Conservation (phyloP, 2,888 invertebrate genomes). For the Cheilosia variabilis region DNA sequence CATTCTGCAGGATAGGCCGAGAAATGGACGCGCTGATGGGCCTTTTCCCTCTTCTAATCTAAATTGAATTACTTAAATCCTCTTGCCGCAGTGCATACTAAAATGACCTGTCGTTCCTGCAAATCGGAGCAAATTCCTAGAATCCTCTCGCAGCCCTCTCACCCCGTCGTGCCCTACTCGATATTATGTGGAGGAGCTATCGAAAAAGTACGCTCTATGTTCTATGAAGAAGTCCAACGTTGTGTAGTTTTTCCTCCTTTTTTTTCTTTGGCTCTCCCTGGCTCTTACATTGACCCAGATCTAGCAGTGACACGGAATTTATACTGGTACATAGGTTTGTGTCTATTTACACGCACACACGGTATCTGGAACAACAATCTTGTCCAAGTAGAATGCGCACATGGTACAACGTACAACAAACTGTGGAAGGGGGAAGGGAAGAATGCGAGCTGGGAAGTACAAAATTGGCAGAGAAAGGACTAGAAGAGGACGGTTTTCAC, state of each 20-base stretch:
- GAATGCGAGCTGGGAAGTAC: background rate
- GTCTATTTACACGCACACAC: constrained; percentile 55
- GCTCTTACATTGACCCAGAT: constrained; percentile 71
- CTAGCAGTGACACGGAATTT: constrained; percentile 59
- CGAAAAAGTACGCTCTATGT: constrained; percentile 27
- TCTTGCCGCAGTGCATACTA: constrained; percentile 67
- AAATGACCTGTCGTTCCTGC: constrained; percentile 52
- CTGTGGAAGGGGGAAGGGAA: background rate
- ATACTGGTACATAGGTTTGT: constrained; percentile 16
- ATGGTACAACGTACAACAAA: constrained; percentile 23
- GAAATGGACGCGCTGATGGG: constrained; percentile 4
- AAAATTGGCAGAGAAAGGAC: constrained; percentile 10
- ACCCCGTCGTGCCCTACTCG: constrained; percentile 6
- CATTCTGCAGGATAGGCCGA: constrained; percentile 48
- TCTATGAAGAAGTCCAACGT: constrained; percentile 24
- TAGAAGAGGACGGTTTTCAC: constrained; percentile 10
- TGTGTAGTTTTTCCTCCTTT: background rate
- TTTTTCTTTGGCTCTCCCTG: constrained; percentile 29
- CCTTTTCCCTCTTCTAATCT: constrained; percentile 51
- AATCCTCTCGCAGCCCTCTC: background rate
- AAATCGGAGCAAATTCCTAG: constrained; percentile 20
- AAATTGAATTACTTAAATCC: constrained; percentile 69
- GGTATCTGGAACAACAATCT: constrained; percentile 70
- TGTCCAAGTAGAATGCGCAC: constrained; percentile 61
- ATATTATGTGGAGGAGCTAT: constrained; percentile 28